Percentiles rank a stretch among this genome's conserved stretches.
Conservation (phyloP, 2,113 vertebrate genomes). For the Ciconia boyciana region DNA sequence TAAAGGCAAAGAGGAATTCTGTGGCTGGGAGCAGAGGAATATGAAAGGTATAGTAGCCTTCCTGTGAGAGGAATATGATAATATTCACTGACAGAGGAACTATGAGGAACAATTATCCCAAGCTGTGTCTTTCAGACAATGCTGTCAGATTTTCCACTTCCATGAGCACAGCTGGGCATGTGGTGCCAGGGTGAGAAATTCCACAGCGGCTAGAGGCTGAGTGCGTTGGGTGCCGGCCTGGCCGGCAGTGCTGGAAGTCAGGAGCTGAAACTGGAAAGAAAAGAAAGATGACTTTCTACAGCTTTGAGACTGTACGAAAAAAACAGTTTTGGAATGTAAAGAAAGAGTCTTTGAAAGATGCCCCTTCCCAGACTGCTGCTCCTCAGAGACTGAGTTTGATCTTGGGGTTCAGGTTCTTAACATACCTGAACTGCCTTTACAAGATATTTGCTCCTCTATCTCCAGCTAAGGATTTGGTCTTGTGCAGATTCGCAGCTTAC, state of each 20-base stretch:
- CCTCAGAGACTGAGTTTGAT: background rate
- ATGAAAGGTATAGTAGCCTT: slow-evolving; percentile 48
- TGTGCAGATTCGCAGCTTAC: background rate
- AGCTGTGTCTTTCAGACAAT: slow-evolving; percentile 72
- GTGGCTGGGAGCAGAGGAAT: slow-evolving; percentile 7
- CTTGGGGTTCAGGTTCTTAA: background rate
- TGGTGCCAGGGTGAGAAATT: slow-evolving; percentile 59
- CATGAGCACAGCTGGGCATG: slow-evolving; percentile 62
- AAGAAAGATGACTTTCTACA: slow-evolving; percentile 9
- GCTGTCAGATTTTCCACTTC: slow-evolving; percentile 73
- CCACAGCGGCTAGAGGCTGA: slow-evolving; percentile 30
- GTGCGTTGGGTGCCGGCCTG: slow-evolving; percentile 32
- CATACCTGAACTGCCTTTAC: background rate
- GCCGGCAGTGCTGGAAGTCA: background rate
- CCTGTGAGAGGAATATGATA: slow-evolving; percentile 59
- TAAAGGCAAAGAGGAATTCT: slow-evolving; percentile 28
- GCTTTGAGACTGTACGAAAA: background rate
- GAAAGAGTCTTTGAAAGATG: background rate
- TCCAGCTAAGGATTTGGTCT: background rate
- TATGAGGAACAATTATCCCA: slow-evolving; percentile 66
- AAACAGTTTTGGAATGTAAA: background rate
- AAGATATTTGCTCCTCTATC: background rate
- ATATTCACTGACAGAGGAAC: slow-evolving; percentile 58
- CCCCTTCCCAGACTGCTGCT: background rate
- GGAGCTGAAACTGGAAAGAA: background rate